Evolutionary conservation across 1,140 invertebrate species (phyloP).

Genomic region (Paraescarpia echinospica): DNA sequence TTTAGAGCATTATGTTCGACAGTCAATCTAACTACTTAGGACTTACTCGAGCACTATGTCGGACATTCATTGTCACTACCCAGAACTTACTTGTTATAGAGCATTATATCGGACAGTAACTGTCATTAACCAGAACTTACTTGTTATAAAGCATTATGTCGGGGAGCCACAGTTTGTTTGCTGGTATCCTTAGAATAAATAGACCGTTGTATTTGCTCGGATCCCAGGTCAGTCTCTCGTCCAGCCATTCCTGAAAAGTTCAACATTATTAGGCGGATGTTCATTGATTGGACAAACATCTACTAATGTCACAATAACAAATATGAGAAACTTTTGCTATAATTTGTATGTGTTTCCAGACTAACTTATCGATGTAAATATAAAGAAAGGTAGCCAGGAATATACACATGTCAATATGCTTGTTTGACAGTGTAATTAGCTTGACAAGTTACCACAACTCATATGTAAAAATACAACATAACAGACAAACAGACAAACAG

Average conservation of each 20-base stretch:
- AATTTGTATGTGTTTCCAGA: too few relatives aligned
- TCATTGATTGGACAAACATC: background rate
- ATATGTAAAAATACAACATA: background rate
- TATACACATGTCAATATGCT: background rate
- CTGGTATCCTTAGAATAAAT: constrained; percentile 67
- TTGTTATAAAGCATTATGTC: constrained; percentile 95
- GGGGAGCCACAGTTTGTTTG: constrained; percentile 83
- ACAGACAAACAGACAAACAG: too few relatives aligned
- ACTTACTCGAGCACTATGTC: too few relatives aligned
- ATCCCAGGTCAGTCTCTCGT: constrained; percentile 95
- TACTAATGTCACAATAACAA: too few relatives aligned
- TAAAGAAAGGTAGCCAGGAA: background rate
- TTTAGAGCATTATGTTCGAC: too few relatives aligned
- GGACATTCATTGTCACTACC: too few relatives aligned
- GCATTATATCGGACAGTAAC: too few relatives aligned
- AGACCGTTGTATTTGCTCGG: constrained; percentile 92
- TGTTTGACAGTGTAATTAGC: background rate
- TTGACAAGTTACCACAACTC: background rate
- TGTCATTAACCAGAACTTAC: constrained; percentile 65
- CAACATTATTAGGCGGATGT: background rate
- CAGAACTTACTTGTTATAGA: too few relatives aligned
- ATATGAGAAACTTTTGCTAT: too few relatives aligned
- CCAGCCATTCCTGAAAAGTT: constrained; percentile 71
- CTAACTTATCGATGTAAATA: background rate
- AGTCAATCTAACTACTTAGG: too few relatives aligned